Conservation (phyloP, 2,797 vertebrate species). For the Mormyrops attenuatus region DNA sequence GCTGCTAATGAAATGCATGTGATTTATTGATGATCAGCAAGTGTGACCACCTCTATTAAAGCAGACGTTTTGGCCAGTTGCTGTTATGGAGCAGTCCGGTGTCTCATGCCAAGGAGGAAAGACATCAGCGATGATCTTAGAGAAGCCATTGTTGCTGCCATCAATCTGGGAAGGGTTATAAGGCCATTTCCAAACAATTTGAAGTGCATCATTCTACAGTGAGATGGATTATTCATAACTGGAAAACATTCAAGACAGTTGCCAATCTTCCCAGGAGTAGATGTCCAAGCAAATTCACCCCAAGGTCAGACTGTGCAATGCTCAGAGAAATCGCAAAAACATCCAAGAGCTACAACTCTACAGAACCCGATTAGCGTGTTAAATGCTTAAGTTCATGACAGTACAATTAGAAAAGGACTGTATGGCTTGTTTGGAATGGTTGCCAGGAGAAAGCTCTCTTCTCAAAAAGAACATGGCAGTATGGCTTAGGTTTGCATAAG, state of each 20-base stretch:
- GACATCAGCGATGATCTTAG: background rate
- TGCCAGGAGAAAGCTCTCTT: background rate
- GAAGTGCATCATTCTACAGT: background rate
- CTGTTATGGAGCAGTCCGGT: background rate
- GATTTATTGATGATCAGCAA: background rate
- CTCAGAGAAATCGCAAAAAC: background rate
- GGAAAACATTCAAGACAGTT: background rate
- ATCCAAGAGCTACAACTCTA: background rate
- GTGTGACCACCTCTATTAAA: background rate
- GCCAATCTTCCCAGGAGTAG: background rate
- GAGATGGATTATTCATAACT: background rate
- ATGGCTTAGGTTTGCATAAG: background rate
- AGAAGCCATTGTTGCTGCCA: background rate
- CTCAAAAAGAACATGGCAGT: background rate
- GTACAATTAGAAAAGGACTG: too few relatives aligned
- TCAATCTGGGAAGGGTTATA: background rate
- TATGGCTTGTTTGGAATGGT: too few relatives aligned
- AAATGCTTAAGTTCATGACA: background rate
- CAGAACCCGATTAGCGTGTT: background rate
- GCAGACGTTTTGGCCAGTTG: background rate
- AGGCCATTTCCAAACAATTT: background rate
- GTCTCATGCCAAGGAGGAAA: background rate
- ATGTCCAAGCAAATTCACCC: too few relatives aligned
- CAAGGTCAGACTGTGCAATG: background rate
- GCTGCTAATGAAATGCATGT: background rate